These are phyloP conservation scores for Argynnis bischoffii DNA, from an alignment of 2,888 invertebrate genomes.

Conservation along the genomic window DNA sequence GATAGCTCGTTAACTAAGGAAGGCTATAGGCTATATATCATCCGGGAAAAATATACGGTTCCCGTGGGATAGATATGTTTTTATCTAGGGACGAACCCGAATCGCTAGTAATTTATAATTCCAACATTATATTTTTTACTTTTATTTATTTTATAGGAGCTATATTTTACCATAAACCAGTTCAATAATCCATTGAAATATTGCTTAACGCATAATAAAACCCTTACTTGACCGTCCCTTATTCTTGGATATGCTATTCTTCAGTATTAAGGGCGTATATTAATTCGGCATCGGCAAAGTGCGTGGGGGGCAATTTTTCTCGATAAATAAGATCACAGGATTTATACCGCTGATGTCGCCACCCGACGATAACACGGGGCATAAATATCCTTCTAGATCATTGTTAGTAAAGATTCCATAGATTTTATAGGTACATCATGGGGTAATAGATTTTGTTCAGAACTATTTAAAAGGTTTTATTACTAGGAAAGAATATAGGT, in stretches of 20 bases:
- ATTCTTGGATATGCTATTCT: slow-evolving; percentile 3
- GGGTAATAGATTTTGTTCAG: slow-evolving; percentile 9
- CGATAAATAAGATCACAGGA: slow-evolving; percentile 55
- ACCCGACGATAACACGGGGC: slow-evolving; percentile 20
- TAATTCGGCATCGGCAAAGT: slow-evolving; percentile 36
- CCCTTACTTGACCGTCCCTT: slow-evolving; percentile 4
- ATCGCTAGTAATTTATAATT: too few relatives aligned
- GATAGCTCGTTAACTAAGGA: too few relatives aligned
- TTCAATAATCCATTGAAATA: neutral
- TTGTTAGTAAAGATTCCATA: slow-evolving; percentile 28
- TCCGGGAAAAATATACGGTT: too few relatives aligned
- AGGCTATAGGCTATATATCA: too few relatives aligned
- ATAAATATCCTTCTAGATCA: slow-evolving; percentile 31
- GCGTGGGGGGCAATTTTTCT: slow-evolving; percentile 49
- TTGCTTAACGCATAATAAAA: slow-evolving; percentile 1
- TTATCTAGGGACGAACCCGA: too few relatives aligned
- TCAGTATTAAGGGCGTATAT: slow-evolving; percentile 25
- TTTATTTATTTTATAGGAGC: too few relatives aligned
- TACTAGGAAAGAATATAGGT: neutral
- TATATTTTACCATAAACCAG: too few relatives aligned
- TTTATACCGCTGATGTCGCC: slow-evolving; percentile 35
- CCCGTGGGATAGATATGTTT: too few relatives aligned
- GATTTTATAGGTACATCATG: slow-evolving; percentile 8
- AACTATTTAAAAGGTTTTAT: slow-evolving; percentile 10
- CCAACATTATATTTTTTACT: too few relatives aligned